Base-by-base conservation (phyloP, 2,113 vertebrate species). In the Choloepus hoffmanni region DNA sequence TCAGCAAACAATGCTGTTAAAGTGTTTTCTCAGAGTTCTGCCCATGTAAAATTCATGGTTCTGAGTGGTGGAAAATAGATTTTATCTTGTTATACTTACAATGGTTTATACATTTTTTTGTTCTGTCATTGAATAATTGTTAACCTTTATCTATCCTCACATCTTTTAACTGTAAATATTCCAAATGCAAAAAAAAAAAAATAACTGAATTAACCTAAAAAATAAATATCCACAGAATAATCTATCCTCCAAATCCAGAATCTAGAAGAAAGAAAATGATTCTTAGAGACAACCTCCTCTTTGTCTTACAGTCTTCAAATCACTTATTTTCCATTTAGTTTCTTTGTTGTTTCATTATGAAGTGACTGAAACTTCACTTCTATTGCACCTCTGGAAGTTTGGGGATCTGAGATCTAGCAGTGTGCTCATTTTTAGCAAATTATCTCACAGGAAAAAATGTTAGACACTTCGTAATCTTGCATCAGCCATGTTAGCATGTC, bases 11-110 rank as follows among this genome's bases (percentile, higher is more conserved):
- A 60, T 89, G 83, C 43, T 55, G 43, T 53, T 58, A 58, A 90
- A 63, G 43, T 94, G 63, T 96, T 96, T 97, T 84, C 78, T 95
- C 89, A 95, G 95, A 53, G 26, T 85, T 85, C 33, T 83, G 11
- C 93, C 82, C 77, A 95, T 62, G 24, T 58, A 67, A 84, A 13
- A 88, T 67, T 90, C 60, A 76, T 28, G 86, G 36, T 92, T 36
- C 73, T 48, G 36, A 67, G 58, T 40, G 5, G 48, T 28, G 48
- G 2, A 6, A 58, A 50, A 53, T 77, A 23, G 73, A 63, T 85
- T 94, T 95, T 85, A 89, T 95, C 92, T 67, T 73, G 30, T 95
- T 92, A 87, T 48, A 77, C 15, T 92, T 79, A 36, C 8, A 45
- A 28, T 84, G 65, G 89, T 73, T 90, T 94, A 85, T 3, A 78